Evolutionary conservation across 2,113 vertebrate genomes (phyloP), one percentile per base, ranked within the genome.

Genomic region (Clinocottus analis): DNA sequence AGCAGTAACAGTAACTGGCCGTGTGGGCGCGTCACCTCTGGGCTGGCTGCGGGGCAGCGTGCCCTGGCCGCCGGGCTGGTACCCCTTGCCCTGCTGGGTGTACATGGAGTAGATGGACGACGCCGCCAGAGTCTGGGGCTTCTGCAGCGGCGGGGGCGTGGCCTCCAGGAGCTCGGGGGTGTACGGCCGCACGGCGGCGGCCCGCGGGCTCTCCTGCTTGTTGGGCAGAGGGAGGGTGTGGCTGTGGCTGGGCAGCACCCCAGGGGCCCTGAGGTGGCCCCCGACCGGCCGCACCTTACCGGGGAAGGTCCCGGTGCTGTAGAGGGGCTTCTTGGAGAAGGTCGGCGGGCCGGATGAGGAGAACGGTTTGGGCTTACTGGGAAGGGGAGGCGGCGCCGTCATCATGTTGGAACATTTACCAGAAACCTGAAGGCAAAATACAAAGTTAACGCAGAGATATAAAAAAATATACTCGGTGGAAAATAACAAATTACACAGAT

Each of bases 51-150:
- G 95, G 0, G 95, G 95, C 86, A 97, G 78, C 0, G 96, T 96
- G 0, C 95, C 96, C 78, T 96, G 96, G 55, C 96, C 94, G 0
- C 95, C 85, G 61, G 93, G 92, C 45, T 96, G 96, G 91, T 96
- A 95, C 90, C 94, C 95, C 79, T 97, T 97, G 4, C 95, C 96
- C 0, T 96, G 97, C 60, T 96, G 95, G 0, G 98, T 99, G 73
- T 99, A 99, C 97, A 99, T 98, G 75, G 96, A 97, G 71, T 97
- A 98, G 84, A 99, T 99, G 11, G 97, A 99, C 58, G 97, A 97
- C 0, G 96, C 86, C 0, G 97, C 96, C 86, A 98, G 92, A 0
- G 94, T 97, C 81, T 96, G 96, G n/a, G 97, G 97, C 84, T 97
- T 98, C 79, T 80, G 89, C 31, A 93, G 80, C 10, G 74, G 23